Percentiles rank a stretch among this genome's conserved stretches.
phyloP scores from a whole-genome alignment of 37 sponge, comb jelly and placozoan species.

The Axinella damicornis region DNA sequence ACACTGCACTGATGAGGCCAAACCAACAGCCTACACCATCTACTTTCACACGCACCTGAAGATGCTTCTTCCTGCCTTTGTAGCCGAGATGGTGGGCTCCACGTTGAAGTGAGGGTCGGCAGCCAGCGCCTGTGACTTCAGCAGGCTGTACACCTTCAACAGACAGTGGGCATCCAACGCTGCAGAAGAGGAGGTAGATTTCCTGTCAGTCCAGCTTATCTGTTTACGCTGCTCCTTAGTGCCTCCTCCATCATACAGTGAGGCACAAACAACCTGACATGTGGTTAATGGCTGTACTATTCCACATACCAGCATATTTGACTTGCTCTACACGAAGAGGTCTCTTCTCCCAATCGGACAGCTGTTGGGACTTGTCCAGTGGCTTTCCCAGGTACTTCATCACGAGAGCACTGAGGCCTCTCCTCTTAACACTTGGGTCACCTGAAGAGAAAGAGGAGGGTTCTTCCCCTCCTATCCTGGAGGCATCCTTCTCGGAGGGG shows the following conservation, averaged over 20 bases:
- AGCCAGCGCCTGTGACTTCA: conserved; percentile 47
- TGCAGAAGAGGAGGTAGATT: no score
- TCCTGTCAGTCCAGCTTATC: no score
- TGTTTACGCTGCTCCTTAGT: no score
- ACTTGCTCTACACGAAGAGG: conserved; percentile 74
- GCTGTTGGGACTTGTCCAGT: conserved; percentile 89
- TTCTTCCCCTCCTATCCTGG: not conserved
- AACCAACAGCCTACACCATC: no score
- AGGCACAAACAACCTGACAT: no score
- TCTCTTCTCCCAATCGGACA: conserved; percentile 90
- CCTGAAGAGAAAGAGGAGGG: no score
- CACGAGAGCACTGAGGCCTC: conserved; percentile 76
- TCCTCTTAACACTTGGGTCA: not conserved
- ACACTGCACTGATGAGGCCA: no score
- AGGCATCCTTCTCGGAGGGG: no score
- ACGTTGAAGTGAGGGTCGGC: conserved; percentile 54
- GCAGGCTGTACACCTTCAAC: conserved; percentile 67
- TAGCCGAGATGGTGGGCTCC: conserved; percentile 5
- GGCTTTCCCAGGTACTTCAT: conserved; percentile 79
- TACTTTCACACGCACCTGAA: no score
- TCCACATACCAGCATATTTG: conserved; percentile 79
- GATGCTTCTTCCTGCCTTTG: no score
- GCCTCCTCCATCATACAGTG: no score
- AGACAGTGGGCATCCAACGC: conserved; percentile 93
- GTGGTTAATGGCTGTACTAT: no score